Percentiles rank a stretch among this genome's conserved stretches.
Evolutionary conservation across 2,888 invertebrate species (phyloP).

Genomic region (Keiferia lycopersicella): DNA sequence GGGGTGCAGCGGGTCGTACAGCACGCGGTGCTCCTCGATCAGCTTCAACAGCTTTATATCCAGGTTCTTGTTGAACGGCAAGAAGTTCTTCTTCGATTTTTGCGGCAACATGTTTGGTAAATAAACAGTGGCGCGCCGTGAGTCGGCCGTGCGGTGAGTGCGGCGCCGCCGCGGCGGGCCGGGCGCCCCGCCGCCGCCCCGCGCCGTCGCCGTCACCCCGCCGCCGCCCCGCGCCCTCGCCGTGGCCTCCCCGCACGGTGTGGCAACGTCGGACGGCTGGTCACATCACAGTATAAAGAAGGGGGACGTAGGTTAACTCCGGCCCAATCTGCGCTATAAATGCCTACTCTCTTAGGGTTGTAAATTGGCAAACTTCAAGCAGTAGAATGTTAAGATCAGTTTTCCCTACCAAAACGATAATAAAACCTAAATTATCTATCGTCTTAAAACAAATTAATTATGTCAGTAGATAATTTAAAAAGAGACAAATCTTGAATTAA

Average conservation of each 20-base stretch:
- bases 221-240: background rate
- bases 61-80: conserved; percentile 56
- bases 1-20: conserved; percentile 56
- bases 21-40: conserved; percentile 10
- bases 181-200: background rate
- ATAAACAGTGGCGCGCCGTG: background rate
- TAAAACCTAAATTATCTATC: no score
- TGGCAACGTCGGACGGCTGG: conserved; percentile 25
- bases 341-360: no score
- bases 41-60: conserved; percentile 7
- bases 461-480: no score
- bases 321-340: no score
- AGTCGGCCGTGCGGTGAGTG: background rate
- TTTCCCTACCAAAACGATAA: no score
- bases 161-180: conserved; percentile 3
- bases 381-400: no score
- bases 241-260: conserved; percentile 19
- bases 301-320: no score
- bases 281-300: background rate
- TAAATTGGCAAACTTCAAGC: no score
- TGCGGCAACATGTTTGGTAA: background rate
- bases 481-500: no score
- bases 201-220: background rate
- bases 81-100: conserved; percentile 19
- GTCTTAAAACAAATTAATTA: no score